These are phyloP conservation scores for Botrylloides violaceus DNA, from an alignment of 23 tunicate species.

Conservation along the genomic window DNA sequence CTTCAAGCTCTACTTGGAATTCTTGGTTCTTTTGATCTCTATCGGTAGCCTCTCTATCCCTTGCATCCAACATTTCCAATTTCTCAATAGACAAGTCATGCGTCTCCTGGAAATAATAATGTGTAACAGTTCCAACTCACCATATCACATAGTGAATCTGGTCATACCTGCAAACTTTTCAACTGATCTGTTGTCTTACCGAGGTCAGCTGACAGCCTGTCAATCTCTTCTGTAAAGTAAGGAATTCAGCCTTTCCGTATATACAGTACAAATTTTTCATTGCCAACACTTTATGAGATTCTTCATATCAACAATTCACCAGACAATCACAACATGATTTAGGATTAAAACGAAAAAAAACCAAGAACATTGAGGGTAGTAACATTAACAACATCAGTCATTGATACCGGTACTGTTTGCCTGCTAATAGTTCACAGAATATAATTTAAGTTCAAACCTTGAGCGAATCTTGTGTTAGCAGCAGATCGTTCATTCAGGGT, in stretches of 20 bases:
- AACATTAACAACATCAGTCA: no score
- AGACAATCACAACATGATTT: no score
- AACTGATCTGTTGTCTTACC: slow-evolving; percentile 42
- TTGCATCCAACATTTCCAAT: slow-evolving; percentile 44
- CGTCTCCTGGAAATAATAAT: slow-evolving; percentile 24
- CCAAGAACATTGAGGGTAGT: no score
- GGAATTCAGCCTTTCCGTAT: no score
- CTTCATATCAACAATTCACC: no score
- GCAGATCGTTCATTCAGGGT: slow-evolving; percentile 56
- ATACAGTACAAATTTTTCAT: no score
- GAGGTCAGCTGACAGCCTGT: slow-evolving; percentile 56
- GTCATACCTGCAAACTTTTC: slow-evolving; percentile 18
- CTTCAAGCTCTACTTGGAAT: slow-evolving; percentile 56
- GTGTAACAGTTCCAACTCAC: background rate
- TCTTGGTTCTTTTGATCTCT: slow-evolving; percentile 34
- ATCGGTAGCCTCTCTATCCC: slow-evolving; percentile 63
- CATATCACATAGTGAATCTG: background rate
- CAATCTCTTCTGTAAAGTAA: slow-evolving; percentile 77
- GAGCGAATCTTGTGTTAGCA: slow-evolving; percentile 61
- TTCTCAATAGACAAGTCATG: slow-evolving; percentile 83
- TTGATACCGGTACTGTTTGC: no score
- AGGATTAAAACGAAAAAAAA: no score
- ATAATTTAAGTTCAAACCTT: slow-evolving; percentile 33
- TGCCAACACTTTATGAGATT: no score
- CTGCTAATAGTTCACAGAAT: background rate